These are phyloP conservation scores for Tanypteryx hageni DNA, from an alignment of 2,888 invertebrate genomes.

Conservation along the genomic window DNA sequence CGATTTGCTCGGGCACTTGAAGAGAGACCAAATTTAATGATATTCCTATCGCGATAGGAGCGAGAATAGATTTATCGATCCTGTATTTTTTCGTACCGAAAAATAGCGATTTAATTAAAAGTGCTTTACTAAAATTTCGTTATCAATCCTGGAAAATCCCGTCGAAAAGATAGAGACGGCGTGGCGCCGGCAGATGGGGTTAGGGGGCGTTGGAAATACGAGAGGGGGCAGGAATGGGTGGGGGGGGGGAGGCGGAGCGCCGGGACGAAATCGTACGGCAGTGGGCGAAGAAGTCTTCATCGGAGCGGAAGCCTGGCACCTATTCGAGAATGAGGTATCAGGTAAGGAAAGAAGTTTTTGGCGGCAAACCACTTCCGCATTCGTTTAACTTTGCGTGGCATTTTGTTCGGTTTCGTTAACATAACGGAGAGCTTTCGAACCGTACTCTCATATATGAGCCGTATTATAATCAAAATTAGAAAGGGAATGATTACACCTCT, in stretches of 20 bases:
- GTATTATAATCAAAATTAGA: too few species aligned
- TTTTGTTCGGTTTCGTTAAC: too few species aligned
- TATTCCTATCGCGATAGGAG: too few species aligned
- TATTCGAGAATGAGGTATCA: conserved; percentile 44
- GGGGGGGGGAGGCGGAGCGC: background rate
- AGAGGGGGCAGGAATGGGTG: background rate
- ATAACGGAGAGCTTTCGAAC: too few species aligned
- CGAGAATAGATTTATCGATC: too few species aligned
- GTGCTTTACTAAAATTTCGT: background rate
- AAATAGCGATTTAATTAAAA: background rate
- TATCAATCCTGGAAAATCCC: background rate
- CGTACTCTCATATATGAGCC: too few species aligned
- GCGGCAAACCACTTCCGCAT: background rate
- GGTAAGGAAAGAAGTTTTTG: background rate
- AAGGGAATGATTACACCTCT: too few species aligned
- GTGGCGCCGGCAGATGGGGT: conserved; percentile 58
- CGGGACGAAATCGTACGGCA: background rate
- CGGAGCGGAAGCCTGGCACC: background rate
- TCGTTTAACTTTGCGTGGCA: too few species aligned
- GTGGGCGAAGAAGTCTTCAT: conserved; percentile 45
- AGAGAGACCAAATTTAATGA: too few species aligned
- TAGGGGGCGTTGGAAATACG: background rate
- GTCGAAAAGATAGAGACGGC: conserved; percentile 34
- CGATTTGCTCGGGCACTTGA: too few species aligned
- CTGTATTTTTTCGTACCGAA: background rate